Conservation (phyloP, 2,113 vertebrate species). For the Puntigrus tetrazona region DNA sequence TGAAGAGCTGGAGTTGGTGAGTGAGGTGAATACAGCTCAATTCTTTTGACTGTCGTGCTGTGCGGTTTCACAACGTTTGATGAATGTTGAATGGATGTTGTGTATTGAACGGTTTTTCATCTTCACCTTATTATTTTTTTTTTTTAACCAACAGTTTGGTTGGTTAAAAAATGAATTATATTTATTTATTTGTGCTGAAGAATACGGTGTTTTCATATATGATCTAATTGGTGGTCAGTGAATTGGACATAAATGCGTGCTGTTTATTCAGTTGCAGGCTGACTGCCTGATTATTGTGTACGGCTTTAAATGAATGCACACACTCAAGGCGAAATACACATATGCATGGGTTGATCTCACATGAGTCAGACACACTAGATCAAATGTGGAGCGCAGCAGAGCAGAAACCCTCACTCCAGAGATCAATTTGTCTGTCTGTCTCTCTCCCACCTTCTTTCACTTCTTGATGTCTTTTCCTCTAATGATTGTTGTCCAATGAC, state of each 20-base stretch:
- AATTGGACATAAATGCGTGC: conserved; percentile 32
- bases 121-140: no score
- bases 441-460: conserved; percentile 12
- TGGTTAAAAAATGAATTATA: background rate
- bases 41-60: conserved; percentile 62
- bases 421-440: conserved; percentile 31
- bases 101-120: background rate
- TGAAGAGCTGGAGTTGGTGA: conserved; percentile 97
- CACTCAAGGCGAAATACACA: conserved; percentile 22
- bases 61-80: conserved; percentile 18
- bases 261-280: conserved; percentile 30
- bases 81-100: conserved; percentile 5
- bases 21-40: conserved; percentile 79
- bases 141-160: no score
- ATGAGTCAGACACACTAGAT: conserved; percentile 38
- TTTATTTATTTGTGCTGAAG: background rate
- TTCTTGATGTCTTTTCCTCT: background rate
- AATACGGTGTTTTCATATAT: background rate
- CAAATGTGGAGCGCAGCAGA: conserved; percentile 36
- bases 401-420: conserved; percentile 39
- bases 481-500: conserved; percentile 17
- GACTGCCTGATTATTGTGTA: conserved; percentile 19
- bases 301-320: conserved; percentile 10
- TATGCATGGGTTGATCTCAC: conserved; percentile 26
- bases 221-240: conserved; percentile 3